Percentiles rank a stretch among this genome's conserved stretches.
Evolutionary conservation across 2,113 vertebrate genomes (phyloP).

Genomic region (Hydrolagus affinis): DNA sequence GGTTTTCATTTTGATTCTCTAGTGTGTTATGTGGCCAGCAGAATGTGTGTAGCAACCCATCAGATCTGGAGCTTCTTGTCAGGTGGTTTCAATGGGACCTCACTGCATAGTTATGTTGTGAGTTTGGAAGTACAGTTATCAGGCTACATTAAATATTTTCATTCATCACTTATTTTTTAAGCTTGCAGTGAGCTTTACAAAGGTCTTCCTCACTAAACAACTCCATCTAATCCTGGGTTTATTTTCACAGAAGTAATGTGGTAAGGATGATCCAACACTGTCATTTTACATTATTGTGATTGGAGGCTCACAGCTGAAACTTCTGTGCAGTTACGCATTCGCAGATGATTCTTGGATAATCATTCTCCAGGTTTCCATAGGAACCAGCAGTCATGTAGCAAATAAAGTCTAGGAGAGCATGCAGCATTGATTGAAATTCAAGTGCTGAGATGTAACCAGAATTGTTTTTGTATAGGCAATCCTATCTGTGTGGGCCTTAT

Average conservation of each 20-base stretch:
- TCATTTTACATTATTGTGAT: conserved; percentile 28
- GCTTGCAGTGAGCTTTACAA: background rate
- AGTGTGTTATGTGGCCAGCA: too few species aligned
- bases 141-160: background rate
- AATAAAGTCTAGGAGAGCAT: conserved; percentile 8
- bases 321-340: conserved; percentile 21
- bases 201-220: background rate
- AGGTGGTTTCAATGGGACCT: background rate
- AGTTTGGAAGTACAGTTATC: background rate
- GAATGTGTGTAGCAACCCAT: too few species aligned
- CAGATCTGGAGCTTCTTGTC: too few species aligned
- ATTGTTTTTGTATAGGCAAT: conserved; percentile 19
- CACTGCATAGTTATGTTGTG: background rate
- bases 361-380: conserved; percentile 25
- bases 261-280: conserved; percentile 7
- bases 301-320: conserved; percentile 23
- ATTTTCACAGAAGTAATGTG: conserved; percentile 11
- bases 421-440: conserved; percentile 24
- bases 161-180: background rate
- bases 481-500: background rate
- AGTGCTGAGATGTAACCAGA: conserved; percentile 12
- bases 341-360: conserved; percentile 26
- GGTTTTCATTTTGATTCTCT: too few species aligned
- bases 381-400: conserved; percentile 30
- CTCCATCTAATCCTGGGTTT: conserved; percentile 8